Base-by-base conservation (phyloP, 2,113 vertebrate species). In the Ammodytes marinus region DNA sequence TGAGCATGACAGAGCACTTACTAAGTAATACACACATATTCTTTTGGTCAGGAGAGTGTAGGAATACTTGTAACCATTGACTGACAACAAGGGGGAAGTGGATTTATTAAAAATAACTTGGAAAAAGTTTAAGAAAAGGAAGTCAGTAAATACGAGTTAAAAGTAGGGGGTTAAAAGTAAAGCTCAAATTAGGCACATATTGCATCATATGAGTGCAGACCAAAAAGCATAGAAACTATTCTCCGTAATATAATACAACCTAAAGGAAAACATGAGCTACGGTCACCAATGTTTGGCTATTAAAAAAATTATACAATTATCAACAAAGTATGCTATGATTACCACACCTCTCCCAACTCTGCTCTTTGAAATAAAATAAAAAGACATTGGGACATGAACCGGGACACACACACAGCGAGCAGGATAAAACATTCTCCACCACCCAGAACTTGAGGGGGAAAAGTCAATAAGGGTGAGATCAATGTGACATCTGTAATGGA, bases 391-490 rank as follows among this genome's bases (percentile, higher is more conserved):
- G 10, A 70, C 70, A 86, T 57, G 35, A 88, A 88, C 49, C 40
- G 39, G 68, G 76, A 50, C 50, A 64, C 69, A 87, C 72, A 67
- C 50, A 64, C 69, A 87, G 70, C 64, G 69, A 69, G 81, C 40
- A 61, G 61, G 82, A 86, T 73, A 77, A 88, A 91, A 86, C 59
- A 74, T 88, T 86, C 73, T 40, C 58, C 42, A 57, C 74, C 74
- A 82, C 57, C 86, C 64, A 77, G 54, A 89, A 82, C 71, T 42
- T 63, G 66, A 84, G 79, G 43, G 88, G 43, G 88, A 95, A 96
- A 96, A 96, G 94, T 95, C 95, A 94, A 96, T 97, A 95, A 94
- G 94, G 90, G 91, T 92, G 91, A 95, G 94, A 97, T 98, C 95
- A 96, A 95, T 95, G 95, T 89, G 93, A 93, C 93, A 91, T 93